Conservation (phyloP, 1,140 invertebrate species). For the Diorhabda sublineata region DNA sequence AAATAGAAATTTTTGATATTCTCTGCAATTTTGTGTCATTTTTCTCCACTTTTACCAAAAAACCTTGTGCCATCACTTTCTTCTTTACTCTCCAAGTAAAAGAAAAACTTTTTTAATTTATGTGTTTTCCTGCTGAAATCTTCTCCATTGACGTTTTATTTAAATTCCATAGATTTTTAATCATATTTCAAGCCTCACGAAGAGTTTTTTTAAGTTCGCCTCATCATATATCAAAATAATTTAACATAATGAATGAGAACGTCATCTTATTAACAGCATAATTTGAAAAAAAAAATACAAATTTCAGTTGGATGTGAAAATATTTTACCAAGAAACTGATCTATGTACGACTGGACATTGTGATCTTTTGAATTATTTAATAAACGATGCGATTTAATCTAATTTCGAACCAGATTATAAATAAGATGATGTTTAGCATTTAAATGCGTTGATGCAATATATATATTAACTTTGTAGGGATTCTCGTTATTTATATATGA, state of each 20-base stretch:
- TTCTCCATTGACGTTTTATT: neutral
- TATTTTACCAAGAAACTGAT: neutral
- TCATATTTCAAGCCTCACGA: neutral
- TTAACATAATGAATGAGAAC: no score
- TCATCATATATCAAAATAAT: no score
- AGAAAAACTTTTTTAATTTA: no score
- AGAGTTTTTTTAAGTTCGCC: neutral
- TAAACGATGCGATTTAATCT: neutral
- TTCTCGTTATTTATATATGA: no score
- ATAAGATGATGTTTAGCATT: slow-evolving; percentile 20
- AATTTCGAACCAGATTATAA: neutral
- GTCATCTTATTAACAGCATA: neutral
- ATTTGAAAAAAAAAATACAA: neutral
- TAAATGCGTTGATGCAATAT: slow-evolving; percentile 29
- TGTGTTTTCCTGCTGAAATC: no score
- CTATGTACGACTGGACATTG: slow-evolving; percentile 21
- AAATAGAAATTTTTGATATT: no score
- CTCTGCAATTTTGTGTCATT: no score
- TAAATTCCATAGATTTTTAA: neutral
- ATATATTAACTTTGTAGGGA: neutral
- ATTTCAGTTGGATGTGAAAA: neutral
- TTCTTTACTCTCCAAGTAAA: no score
- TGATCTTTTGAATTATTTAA: slow-evolving; percentile 24
- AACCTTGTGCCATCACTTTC: no score
- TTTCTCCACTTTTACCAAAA: no score